Evolutionary conservation across 2,113 vertebrate genomes (phyloP).

Genomic region (Charina bottae): DNA sequence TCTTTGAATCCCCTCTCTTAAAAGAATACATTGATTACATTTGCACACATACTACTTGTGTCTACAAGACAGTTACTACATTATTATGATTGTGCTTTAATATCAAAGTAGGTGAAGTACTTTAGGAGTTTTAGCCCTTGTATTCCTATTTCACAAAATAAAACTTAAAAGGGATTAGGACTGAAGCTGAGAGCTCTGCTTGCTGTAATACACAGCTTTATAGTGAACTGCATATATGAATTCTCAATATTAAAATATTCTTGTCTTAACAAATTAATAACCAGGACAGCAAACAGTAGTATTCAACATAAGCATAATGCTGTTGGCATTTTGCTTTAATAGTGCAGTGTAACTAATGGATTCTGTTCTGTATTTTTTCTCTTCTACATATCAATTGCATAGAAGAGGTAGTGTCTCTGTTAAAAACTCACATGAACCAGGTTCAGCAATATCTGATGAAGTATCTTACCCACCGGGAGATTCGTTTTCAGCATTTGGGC

Average conservation of each 20-base stretch:
- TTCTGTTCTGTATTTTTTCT: background rate
- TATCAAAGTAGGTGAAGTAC: background rate
- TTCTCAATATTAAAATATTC: background rate
- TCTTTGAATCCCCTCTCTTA: background rate
- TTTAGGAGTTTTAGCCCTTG: background rate
- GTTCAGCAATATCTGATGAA: constrained; percentile 60
- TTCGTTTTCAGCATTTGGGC: constrained; percentile 72
- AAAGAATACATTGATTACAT: background rate
- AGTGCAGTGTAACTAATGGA: background rate
- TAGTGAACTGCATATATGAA: background rate
- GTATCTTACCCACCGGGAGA: constrained; percentile 66
- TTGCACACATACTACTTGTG: background rate
- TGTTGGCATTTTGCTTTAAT: background rate
- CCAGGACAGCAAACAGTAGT: background rate
- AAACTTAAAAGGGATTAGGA: background rate
- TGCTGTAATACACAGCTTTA: background rate
- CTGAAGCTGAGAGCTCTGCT: background rate
- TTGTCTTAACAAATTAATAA: background rate
- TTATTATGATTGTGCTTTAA: background rate
- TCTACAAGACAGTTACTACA: background rate
- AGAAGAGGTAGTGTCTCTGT: constrained; percentile 60
- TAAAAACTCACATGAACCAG: constrained; percentile 51
- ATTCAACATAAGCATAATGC: background rate
- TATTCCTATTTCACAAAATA: background rate
- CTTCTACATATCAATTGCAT: constrained; percentile 27